These are phyloP conservation scores for Scarus forsteni DNA, from an alignment of 2,797 vertebrate genomes.

Conservation along the genomic window DNA sequence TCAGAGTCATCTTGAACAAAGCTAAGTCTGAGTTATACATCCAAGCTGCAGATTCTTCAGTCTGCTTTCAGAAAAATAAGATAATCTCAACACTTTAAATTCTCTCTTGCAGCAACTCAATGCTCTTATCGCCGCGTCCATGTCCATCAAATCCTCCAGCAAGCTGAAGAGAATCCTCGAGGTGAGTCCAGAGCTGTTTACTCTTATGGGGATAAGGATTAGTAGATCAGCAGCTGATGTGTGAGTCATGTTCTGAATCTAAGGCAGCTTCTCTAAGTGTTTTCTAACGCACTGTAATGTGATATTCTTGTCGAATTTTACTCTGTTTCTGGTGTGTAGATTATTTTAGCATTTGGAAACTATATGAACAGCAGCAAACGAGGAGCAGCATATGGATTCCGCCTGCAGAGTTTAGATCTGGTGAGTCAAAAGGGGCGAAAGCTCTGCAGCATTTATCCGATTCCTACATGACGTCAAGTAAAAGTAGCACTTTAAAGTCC, in stretches of 20 bases:
- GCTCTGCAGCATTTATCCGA: not conserved
- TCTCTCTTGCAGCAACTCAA: slow-evolving; percentile 89
- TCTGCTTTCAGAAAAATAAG: too few relatives aligned
- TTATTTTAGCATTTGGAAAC: slow-evolving; percentile 95
- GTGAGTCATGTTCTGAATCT: not conserved
- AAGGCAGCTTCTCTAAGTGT: too few relatives aligned
- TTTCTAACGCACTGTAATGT: too few relatives aligned
- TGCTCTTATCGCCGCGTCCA: slow-evolving; percentile 92
- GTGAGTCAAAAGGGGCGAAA: slow-evolving; percentile 75
- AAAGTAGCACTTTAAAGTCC: too few relatives aligned
- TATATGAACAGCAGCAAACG: slow-evolving; percentile 98
- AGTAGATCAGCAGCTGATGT: not conserved
- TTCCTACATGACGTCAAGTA: too few relatives aligned
- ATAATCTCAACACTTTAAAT: not conserved
- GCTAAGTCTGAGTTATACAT: not conserved
- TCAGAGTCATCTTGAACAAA: not conserved
- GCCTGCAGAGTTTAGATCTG: slow-evolving; percentile 93
- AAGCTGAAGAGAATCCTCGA: slow-evolving; percentile 95
- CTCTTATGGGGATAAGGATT: not conserved
- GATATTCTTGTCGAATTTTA: too few relatives aligned
- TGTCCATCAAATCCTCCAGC: slow-evolving; percentile 92
- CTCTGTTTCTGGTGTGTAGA: slow-evolving; percentile 72
- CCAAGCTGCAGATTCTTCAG: too few relatives aligned
- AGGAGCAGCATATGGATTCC: slow-evolving; percentile 93
- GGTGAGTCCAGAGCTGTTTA: slow-evolving; percentile 76